Evolutionary conservation across 2,888 invertebrate genomes (phyloP).

Genomic region (Himalopsyche japonica): DNA sequence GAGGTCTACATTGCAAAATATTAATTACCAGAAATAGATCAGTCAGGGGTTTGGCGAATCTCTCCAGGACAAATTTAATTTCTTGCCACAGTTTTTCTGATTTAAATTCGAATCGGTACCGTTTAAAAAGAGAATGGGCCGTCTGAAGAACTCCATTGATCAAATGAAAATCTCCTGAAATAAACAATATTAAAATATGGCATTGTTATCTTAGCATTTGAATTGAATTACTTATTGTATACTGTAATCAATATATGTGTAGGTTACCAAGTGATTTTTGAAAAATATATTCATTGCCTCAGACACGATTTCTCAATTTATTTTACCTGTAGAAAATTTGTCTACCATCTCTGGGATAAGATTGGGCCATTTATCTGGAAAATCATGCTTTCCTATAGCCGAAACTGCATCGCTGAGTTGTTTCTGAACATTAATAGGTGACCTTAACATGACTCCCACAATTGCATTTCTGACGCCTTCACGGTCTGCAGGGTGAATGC

Average conservation of each 20-base stretch:
- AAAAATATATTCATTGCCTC: too few relatives aligned
- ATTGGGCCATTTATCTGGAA: constrained; percentile 95
- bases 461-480: constrained; percentile 81
- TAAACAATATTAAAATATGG: background rate
- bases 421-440: constrained; percentile 87
- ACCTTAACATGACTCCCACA: constrained; percentile 89
- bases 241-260: background rate
- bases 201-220: background rate
- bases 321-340: constrained; percentile 77
- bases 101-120: constrained; percentile 94
- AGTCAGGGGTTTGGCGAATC: constrained; percentile 91
- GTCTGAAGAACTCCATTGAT: constrained; percentile 95
- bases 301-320: too few relatives aligned
- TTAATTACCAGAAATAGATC: constrained; percentile 76
- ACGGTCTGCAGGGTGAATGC: constrained; percentile 80
- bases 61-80: constrained; percentile 93
- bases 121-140: constrained; percentile 94
- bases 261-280: too few relatives aligned
- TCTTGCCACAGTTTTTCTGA: constrained; percentile 94
- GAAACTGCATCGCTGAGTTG: constrained; percentile 95
- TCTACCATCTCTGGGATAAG: constrained; percentile 92
- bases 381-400: constrained; percentile 95
- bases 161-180: constrained; percentile 84
- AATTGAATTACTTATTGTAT: too few relatives aligned
- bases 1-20: too few relatives aligned